Base-by-base conservation (phyloP, 2,797 vertebrate genomes). In the Apogon talboti region DNA sequence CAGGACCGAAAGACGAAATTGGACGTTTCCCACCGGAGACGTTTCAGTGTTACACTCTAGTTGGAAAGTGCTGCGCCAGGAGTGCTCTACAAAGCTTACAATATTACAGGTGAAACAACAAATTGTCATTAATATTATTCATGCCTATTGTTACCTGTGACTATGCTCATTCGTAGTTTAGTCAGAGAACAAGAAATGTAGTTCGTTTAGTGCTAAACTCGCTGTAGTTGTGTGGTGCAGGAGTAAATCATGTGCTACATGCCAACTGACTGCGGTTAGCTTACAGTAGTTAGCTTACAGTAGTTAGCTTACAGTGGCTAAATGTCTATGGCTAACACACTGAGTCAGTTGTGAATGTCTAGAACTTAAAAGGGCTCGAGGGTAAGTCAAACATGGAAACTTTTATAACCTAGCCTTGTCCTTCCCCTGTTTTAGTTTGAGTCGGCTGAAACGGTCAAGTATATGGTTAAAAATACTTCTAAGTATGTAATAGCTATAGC, bases 11-110 rank as follows among this genome's bases (percentile, higher is more conserved):
- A 46, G 18, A 47, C 19, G 18, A 18, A 19, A 7, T 10, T 2
- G 9, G 11, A 6, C 42, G 81, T 86, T 87, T 77, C 74, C 30
- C 2, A 8, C 45, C 87, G 84, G 81, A 13, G 15, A 2, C 45
- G 16, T 87, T 85, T 83, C n/a, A 51, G 6, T 44, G 87, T 66
- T 74, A 71, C 88, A 86, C 80, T 56, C 24, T 41, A 18, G 18
- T 33, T 19, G 69, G 58, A 71, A 72, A 59, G 72, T 33, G 58
- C 62, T 57, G 16, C 61, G 66, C 66, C 14, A 61, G 49, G 53
- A 64, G 16, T 4, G 35, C 8, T 45, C 50, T 11, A 1, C 47
- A 41, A 6, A 43, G 1, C 13, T 42, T 30, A 2, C 2, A 12
- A 12, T 15, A 6, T 12, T 13, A 15, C 68, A 83, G 87, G 85